A percentile compares a stretch with the other conserved stretches of the same genome.
Evolutionary conservation across 2,888 invertebrate species (phyloP).

Genomic region (Apoda limacodes): DNA sequence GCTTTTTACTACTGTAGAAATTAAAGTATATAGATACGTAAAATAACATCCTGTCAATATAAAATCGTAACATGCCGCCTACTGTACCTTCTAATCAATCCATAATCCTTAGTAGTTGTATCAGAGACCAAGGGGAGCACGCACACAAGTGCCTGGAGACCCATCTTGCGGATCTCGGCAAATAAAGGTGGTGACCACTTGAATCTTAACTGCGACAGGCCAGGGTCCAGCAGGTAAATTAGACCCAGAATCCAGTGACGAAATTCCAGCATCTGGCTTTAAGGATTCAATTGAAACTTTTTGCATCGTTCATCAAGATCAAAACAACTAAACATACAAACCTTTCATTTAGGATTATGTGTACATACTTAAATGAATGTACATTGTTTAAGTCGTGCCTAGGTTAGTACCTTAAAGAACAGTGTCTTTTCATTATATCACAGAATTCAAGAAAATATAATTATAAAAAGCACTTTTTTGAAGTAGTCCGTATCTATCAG

Average conservation of each 20-base stretch:
- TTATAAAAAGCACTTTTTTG: too few relatives aligned
- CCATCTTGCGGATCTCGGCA: constrained; percentile 38
- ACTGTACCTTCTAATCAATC: constrained; percentile 45
- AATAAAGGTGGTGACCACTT: constrained; percentile 41
- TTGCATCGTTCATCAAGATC: neutral
- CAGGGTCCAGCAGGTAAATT: constrained; percentile 50
- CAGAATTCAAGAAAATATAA: too few relatives aligned
- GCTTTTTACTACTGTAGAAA: too few relatives aligned
- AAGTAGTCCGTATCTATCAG: too few relatives aligned
- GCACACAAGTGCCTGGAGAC: constrained; percentile 43
- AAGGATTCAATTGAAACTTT: neutral
- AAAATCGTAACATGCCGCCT: too few relatives aligned
- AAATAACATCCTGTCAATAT: too few relatives aligned
- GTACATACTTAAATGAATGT: too few relatives aligned
- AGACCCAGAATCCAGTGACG: constrained; percentile 45
- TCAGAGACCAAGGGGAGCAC: constrained; percentile 28
- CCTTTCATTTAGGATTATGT: too few relatives aligned
- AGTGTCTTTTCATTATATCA: too few relatives aligned
- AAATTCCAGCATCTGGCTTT: constrained; percentile 37
- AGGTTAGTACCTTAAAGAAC: too few relatives aligned
- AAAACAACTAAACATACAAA: neutral
- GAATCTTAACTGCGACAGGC: constrained; percentile 31
- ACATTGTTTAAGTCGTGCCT: too few relatives aligned
- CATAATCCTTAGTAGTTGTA: constrained; percentile 28
- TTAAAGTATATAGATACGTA: too few relatives aligned